A percentile compares a stretch with the other conserved stretches of the same genome.
phyloP scores from a whole-genome alignment of 2,113 vertebrate genomes.

The Eudorcas thomsonii region DNA sequence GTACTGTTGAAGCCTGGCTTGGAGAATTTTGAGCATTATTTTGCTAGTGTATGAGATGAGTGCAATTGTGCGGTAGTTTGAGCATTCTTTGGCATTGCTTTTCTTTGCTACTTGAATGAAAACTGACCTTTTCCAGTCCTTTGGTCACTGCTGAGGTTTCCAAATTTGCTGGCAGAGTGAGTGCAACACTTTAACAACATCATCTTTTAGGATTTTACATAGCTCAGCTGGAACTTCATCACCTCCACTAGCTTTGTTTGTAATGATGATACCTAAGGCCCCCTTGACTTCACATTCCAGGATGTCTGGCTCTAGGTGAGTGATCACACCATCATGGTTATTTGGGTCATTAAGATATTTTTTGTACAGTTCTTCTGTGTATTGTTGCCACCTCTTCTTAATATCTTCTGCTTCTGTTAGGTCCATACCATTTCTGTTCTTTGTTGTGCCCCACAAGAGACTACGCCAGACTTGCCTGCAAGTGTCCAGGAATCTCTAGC shows the following conservation, averaged over 20 bases:
- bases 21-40: background rate
- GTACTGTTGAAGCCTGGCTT: background rate
- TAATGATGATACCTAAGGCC: background rate
- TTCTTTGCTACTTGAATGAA: background rate
- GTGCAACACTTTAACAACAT: background rate
- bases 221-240: background rate
- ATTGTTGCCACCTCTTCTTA: background rate
- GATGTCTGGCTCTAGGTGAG: background rate
- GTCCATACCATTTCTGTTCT: background rate
- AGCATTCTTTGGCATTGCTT: background rate
- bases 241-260: background rate
- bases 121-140: background rate
- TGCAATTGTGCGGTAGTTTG: accelerated
- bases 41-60: background rate
- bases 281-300: background rate
- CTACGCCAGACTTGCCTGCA: background rate
- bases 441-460: background rate
- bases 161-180: background rate
- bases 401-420: background rate
- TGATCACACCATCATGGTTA: background rate
- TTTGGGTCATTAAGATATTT: background rate
- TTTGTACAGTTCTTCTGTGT: background rate
- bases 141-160: background rate
- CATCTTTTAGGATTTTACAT: background rate
- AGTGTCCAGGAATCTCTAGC: background rate